Percentiles rank a stretch among this genome's conserved stretches.
Conservation (phyloP, 2,113 vertebrate genomes). For the Cettia cetti region DNA sequence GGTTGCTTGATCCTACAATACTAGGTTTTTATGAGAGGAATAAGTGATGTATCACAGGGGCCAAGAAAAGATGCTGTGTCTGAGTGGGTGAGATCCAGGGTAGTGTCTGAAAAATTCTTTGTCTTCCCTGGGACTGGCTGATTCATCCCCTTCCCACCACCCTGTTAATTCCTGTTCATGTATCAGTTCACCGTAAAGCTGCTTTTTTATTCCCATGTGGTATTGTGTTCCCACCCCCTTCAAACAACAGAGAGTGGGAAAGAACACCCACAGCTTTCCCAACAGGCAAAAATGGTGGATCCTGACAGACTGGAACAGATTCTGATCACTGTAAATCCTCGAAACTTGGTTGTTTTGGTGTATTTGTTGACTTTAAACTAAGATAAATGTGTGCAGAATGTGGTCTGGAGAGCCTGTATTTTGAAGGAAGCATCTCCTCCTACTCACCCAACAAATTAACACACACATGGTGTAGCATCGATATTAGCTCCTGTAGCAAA, state of each 20-base stretch:
- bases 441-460: slow-evolving; percentile 35
- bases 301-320: slow-evolving; percentile 24
- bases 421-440: slow-evolving; percentile 42
- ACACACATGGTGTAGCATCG: background rate
- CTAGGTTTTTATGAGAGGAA: background rate
- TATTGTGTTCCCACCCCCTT: slow-evolving; percentile 21
- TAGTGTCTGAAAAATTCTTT: slow-evolving; percentile 54
- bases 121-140: slow-evolving; percentile 39
- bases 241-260: slow-evolving; percentile 37
- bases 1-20: background rate
- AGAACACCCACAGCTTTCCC: slow-evolving; percentile 7
- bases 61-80: slow-evolving; percentile 45
- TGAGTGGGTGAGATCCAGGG: slow-evolving; percentile 58
- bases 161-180: slow-evolving; percentile 35
- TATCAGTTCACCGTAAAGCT: slow-evolving; percentile 30
- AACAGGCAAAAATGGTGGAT: slow-evolving; percentile 53
- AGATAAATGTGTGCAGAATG: slow-evolving; percentile 3
- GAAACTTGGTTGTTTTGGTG: background rate
- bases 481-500: slow-evolving; percentile 47
- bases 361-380: slow-evolving; percentile 1
- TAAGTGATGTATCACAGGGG: slow-evolving; percentile 1
- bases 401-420: slow-evolving; percentile 36
- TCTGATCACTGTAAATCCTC: background rate
- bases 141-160: slow-evolving; percentile 60
- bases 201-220: slow-evolving; percentile 12